Base-by-base conservation (phyloP, 1,140 invertebrate genomes). In the Lepidostoma basale region DNA sequence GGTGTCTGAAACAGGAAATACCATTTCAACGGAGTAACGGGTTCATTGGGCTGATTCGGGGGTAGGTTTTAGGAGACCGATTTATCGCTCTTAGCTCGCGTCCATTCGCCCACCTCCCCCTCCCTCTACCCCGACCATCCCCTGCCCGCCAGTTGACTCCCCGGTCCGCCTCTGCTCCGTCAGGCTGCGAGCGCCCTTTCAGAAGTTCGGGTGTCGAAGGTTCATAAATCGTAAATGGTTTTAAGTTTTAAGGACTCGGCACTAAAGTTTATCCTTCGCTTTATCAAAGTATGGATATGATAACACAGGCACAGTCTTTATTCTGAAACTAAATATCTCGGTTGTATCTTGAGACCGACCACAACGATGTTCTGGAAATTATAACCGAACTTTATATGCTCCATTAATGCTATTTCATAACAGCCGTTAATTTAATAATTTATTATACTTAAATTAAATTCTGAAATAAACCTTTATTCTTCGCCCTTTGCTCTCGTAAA, bases 151-250 rank as follows among this genome's bases (percentile, higher is more conserved):
- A 36, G 9, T 36, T 36, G n/a, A n/a, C n/a, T n/a, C n/a, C n/a
- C 33, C 44, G 20, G 16, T 20, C 18, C 45, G 45, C 45, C 45
- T n/a, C n/a, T n/a, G n/a, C n/a, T n/a, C n/a, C n/a, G n/a, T n/a
- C n/a, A n/a, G n/a, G n/a, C n/a, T n/a, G n/a, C n/a, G n/a, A n/a
- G n/a, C n/a, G n/a, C n/a, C n/a, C n/a, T 49, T 49, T 49, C 45
- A 49, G 45, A 49, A 49, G 20, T 49, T 49, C 23, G 45, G 23
- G 45, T 49, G 45, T 14, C 45, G 45, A 49, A 49, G 45, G 45
- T 49, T 39, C 52, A 56, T 56, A 56, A 56, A 56, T 56, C 52
- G 52, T 56, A 56, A 56, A 56, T 33, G 52, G 52, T 56, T 56
- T 49, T 56, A 56, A 56, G 52, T 56, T 56, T 56, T 10, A 56